Evolutionary conservation across 2,888 invertebrate genomes (phyloP), one percentile per base, ranked within the genome.

Genomic region (Limnephilus marmoratus): DNA sequence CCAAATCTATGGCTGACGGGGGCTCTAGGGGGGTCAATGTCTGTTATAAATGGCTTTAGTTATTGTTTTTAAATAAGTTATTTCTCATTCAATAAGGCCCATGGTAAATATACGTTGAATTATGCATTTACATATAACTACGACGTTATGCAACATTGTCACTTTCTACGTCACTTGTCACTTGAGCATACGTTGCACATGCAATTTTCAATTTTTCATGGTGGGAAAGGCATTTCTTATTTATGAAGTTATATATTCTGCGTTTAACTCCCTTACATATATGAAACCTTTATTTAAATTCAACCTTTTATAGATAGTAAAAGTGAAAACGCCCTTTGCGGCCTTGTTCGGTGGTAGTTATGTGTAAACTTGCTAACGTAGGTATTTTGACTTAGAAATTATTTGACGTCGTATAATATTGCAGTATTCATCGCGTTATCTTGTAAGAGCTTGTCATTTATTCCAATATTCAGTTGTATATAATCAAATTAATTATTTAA

Each of bases 11-110:
- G 91, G 85, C 81, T 80, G 83, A 53, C 81, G 15, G 49, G 68
- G 18, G 41, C 45, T 24, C n/a, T 45, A 29, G 80, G 83, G 87
- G 90, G 91, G 91, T 91, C 91, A 90, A 91, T 91, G 91, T 87
- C 91, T 91, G 91, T 90, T 91, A 68, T 53, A 87, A 90, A 80
- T 90, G 82, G 90, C 81, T 90, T 83, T 82, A 53, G 82, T 85
- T 85, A 81, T 90, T 90, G 85, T 90, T 90, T 83, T 90, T 90
- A 90, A 81, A 90, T 82, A 81, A 90, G 41, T 90, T 90, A 45
- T 82, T 81, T 29, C 29, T 24, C 45, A 31, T 45, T 29, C 37
- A 81, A 31, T 29, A 90, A 81, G 15, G 37, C 45, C 41, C 81
- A 81, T 81, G 90, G 90, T 90, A 90, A 90, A 45, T 29, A 90